Evolutionary conservation across 2,113 vertebrate genomes (phyloP).

Genomic region (Anarrhichthys ocellatus): DNA sequence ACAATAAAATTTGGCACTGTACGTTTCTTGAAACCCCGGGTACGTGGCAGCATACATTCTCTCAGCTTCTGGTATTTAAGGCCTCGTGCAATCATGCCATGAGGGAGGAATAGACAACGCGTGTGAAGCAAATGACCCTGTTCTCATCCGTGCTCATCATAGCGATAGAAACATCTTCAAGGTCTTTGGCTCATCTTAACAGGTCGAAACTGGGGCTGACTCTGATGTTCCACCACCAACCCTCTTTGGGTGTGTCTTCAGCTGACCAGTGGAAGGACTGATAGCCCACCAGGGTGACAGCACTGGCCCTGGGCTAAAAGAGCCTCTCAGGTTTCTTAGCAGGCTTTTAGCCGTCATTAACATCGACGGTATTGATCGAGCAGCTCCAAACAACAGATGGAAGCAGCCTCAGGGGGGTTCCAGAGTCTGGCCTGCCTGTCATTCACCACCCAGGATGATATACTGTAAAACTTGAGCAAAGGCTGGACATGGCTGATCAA

Average conservation of each 20-base stretch:
- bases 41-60: background rate
- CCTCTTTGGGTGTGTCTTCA: background rate
- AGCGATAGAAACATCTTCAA: background rate
- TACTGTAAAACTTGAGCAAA: conserved; percentile 31
- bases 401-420: conserved; percentile 25
- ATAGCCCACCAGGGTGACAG: conserved; percentile 11
- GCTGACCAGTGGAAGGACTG: background rate
- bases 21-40: background rate
- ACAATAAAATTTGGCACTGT: background rate
- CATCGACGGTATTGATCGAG: conserved; percentile 76
- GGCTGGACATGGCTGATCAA: conserved; percentile 15
- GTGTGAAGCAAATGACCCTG: background rate
- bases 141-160: background rate
- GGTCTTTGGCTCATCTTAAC: background rate
- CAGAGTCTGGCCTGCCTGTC: conserved; percentile 20
- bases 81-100: background rate
- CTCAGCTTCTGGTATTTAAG: background rate
- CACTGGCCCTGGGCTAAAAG: conserved; percentile 7
- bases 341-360: conserved; percentile 79
- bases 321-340: conserved; percentile 72
- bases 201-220: background rate
- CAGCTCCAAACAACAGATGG: conserved; percentile 74
- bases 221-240: background rate
- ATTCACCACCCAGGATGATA: conserved; percentile 18
- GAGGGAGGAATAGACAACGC: background rate